phyloP scores from a whole-genome alignment of 2,113 vertebrate genomes.

The Gobio gobio region DNA sequence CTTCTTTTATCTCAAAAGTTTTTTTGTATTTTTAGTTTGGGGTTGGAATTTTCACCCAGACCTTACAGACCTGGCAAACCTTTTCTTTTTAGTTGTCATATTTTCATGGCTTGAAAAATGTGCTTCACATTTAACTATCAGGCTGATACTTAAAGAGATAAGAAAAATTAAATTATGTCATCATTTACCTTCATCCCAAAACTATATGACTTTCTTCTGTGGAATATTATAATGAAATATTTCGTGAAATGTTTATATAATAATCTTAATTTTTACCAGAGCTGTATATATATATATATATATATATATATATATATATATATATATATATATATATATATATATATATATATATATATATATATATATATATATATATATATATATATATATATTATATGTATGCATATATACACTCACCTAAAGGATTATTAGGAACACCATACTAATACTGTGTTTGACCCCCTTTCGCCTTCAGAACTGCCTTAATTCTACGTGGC shows the following conservation, averaged over 20 bases:
- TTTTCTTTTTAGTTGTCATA: background rate
- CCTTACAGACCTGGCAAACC: background rate
- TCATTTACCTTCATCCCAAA: background rate
- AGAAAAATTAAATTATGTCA: background rate
- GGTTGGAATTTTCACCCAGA: background rate
- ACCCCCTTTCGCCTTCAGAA: no score
- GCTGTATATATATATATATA: no score
- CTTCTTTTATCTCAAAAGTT: background rate
- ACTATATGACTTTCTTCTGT: background rate
- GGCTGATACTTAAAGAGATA: background rate
- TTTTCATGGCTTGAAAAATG: background rate
- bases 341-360: no score
- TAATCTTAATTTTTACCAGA: no score
- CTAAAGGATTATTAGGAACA: no score
- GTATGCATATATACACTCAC: no score
- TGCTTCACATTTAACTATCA: background rate
- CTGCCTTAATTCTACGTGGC: no score
- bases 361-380: no score
- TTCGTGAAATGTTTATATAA: background rate
- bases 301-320: no score
- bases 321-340: no score
- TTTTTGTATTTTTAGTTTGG: background rate
- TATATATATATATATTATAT: no score
- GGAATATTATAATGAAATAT: background rate
- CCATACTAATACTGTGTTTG: no score